Percentiles rank a stretch among this genome's conserved stretches.
phyloP scores from a whole-genome alignment of 2,113 vertebrate genomes.

The Meleagris gallopavo region DNA sequence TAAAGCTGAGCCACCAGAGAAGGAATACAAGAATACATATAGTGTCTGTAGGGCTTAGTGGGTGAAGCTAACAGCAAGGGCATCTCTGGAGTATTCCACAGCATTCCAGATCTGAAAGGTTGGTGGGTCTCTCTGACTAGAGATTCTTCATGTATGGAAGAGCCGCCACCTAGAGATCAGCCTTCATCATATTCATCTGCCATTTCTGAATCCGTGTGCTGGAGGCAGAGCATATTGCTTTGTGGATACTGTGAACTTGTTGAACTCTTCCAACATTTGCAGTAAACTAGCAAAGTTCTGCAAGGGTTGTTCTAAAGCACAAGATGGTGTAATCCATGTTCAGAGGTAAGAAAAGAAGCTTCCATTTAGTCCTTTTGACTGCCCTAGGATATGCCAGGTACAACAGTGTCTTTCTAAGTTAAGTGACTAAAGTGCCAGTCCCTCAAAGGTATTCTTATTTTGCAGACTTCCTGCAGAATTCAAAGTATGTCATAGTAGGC shows the following conservation, averaged over 20 bases:
- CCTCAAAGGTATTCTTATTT: not conserved
- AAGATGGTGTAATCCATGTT: not conserved
- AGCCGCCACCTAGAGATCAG: not conserved
- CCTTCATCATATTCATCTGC: not conserved
- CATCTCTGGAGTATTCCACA: not conserved
- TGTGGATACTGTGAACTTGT: not conserved
- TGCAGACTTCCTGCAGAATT: not conserved
- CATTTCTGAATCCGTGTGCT: not conserved
- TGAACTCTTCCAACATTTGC: not conserved
- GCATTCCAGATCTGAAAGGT: not conserved
- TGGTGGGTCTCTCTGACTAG: not conserved
- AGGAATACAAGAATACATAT: not conserved
- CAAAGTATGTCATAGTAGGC: not conserved
- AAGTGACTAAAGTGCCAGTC: not conserved
- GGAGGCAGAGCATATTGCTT: not conserved
- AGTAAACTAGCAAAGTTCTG: not conserved
- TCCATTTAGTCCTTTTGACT: not conserved
- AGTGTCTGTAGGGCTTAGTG: not conserved
- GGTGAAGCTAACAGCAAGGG: not conserved
- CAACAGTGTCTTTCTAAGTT: not conserved
- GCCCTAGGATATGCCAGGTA: not conserved
- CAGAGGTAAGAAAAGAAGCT: not conserved
- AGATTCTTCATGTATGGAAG: not conserved
- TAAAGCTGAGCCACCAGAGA: not conserved
- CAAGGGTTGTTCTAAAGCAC: not conserved